Conservation (phyloP, 2,888 invertebrate genomes). For the Alviniconcha strummeri region DNA sequence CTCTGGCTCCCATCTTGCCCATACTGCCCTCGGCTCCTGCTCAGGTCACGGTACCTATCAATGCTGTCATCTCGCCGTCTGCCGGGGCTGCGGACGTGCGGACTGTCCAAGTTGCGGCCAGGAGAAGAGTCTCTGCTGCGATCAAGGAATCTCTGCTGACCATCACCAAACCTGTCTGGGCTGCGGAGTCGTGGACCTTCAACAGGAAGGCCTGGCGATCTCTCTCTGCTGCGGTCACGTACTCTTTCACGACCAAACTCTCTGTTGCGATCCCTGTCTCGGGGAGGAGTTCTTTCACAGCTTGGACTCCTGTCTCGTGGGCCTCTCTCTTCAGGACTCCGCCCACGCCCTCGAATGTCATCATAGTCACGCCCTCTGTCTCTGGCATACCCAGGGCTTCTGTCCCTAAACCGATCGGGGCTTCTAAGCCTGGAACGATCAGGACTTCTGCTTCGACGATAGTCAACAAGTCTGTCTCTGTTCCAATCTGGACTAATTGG, state of each 20-base stretch:
- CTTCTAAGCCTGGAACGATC: background rate
- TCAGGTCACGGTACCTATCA: slow-evolving; percentile 17
- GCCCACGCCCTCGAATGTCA: no score
- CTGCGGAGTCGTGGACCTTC: background rate
- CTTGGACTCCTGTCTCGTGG: slow-evolving; percentile 23
- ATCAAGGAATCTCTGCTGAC: slow-evolving; percentile 6
- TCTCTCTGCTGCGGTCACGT: slow-evolving; percentile 29
- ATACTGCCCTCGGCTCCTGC: slow-evolving; percentile 6
- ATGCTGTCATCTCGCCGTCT: slow-evolving; percentile 22
- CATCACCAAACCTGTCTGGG: background rate
- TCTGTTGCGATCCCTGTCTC: slow-evolving; percentile 12
- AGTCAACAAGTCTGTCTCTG: background rate
- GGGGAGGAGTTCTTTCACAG: slow-evolving; percentile 27
- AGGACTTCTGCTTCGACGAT: background rate
- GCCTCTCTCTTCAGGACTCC: slow-evolving; percentile 18
- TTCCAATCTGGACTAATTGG: slow-evolving; percentile 35
- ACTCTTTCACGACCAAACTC: slow-evolving; percentile 26
- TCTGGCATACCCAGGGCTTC: background rate
- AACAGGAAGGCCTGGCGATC: slow-evolving; percentile 6
- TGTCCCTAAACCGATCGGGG: background rate
- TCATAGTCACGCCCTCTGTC: background rate
- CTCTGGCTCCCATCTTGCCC: background rate
- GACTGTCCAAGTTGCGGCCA: background rate
- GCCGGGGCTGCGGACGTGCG: slow-evolving; percentile 3
- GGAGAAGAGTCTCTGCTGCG: slow-evolving; percentile 9